Evolutionary conservation across 2,888 invertebrate species (phyloP), one percentile per base, ranked within the genome.

Genomic region (Piscicola geometra): DNA sequence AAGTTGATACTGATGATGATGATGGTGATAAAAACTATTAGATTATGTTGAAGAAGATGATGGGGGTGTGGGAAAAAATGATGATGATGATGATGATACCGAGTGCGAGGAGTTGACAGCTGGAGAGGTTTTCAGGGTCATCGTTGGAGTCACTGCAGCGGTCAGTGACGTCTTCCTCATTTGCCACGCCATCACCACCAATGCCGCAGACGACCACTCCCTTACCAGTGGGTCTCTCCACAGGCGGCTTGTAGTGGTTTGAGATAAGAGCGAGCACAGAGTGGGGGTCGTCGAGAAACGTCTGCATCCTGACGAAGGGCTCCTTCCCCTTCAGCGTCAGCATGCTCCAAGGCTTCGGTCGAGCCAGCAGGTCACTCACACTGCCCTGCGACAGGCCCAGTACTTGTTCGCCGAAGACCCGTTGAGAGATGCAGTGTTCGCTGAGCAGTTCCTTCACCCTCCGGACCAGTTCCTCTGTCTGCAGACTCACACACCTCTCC

Each of bases 331-430:
- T 97, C 85, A 96, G 95, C 18, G 99, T 99, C 71, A 99, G 88
- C 95, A 97, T 96, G 84, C 95, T 94, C 99, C 98, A 99, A 0
- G 97, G 95, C 85, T 99, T 99, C 50, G 99, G 99, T 73, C 98
- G 88, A 33, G 98, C 98, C 79, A 99, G 88, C 56, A 99, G 88
- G 86, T 99, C 99, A 70, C 96, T 97, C 0, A 99, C 99, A 2
- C 95, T 95, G 56, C 99, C 99, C 79, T 86, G 86, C 18, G 85
- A 85, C 75, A 86, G 81, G 3, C 86, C 86, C 77, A 99, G 88
- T 25, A 99, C 97, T 0, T 93, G 94, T 86, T 99, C 99, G 12
- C 99, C 99, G 84, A 99, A 99, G 71, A 99, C 88, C 81, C 99
- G 90, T 87, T 99, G 99, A 82, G 97, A 97, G 83, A 99, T 87